Conservation (phyloP, 2,113 vertebrate genomes). For the Ochotona curzoniae region DNA sequence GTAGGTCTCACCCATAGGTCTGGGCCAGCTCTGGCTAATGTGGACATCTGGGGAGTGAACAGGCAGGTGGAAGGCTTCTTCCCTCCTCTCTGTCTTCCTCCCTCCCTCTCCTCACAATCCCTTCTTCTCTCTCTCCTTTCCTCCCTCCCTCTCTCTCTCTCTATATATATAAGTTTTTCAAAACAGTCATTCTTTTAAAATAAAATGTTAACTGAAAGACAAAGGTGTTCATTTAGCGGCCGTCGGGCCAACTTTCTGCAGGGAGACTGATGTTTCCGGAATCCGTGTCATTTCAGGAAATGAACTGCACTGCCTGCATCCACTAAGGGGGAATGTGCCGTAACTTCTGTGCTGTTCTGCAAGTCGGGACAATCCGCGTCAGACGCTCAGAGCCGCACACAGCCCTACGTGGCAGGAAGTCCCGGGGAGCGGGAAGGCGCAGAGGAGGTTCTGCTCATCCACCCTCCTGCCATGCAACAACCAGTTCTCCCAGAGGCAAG, state of each 20-base stretch:
- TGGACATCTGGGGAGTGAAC: too few species aligned
- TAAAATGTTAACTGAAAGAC: too few species aligned
- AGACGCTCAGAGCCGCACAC: constrained; percentile 94
- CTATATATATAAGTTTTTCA: too few species aligned
- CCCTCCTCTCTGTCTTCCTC: too few species aligned
- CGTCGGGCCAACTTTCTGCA: not conserved
- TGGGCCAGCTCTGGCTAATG: too few species aligned
- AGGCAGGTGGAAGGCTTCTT: too few species aligned
- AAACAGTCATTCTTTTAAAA: too few species aligned
- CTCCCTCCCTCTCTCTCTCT: too few species aligned
- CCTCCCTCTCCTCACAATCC: too few species aligned
- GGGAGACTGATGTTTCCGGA: not conserved
- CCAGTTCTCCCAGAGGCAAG: not conserved
- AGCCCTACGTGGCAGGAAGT: constrained; percentile 94
- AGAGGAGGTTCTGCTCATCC: too few species aligned
- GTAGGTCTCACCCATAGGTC: too few species aligned
- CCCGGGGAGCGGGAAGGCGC: constrained; percentile 88
- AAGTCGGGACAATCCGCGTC: constrained; percentile 40
- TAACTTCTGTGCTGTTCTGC: not conserved
- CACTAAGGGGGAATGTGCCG: not conserved
- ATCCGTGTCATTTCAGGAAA: not conserved
- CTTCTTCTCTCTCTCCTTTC: too few species aligned
- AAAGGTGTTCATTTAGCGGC: constrained; percentile 39
- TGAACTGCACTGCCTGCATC: not conserved
- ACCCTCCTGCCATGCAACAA: not conserved